phyloP scores from a whole-genome alignment of 2,113 vertebrate genomes.

The Vulpes vulpes region DNA sequence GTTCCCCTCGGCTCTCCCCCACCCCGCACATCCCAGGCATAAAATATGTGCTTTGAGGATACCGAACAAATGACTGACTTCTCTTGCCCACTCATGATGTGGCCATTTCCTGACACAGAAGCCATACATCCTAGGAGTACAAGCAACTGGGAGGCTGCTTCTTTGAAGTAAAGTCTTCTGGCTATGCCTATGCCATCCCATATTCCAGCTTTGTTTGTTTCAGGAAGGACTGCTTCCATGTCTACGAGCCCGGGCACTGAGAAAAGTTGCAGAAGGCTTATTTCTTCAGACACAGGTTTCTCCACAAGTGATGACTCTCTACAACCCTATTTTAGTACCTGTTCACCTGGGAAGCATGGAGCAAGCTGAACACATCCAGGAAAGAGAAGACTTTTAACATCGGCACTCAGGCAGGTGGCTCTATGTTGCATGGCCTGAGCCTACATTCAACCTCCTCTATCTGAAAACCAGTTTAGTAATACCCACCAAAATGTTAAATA shows the following conservation, averaged over 20 bases:
- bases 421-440: neutral
- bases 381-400: neutral
- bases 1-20: neutral
- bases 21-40: neutral
- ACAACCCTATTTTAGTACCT: neutral
- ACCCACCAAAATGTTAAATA: neutral
- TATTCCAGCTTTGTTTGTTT: neutral
- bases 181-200: neutral
- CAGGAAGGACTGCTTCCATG: conserved; percentile 5
- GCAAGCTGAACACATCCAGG: neutral
- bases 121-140: neutral
- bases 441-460: neutral
- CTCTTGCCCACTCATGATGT: no score
- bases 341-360: neutral
- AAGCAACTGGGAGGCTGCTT: neutral
- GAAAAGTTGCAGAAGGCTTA: neutral
- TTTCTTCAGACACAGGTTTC: conserved; percentile 24
- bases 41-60: neutral
- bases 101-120: neutral
- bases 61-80: neutral
- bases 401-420: neutral
- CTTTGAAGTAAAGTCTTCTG: neutral
- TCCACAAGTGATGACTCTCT: conserved; percentile 4
- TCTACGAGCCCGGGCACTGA: neutral
- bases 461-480: neutral